These are phyloP conservation scores for Petroica traversi DNA, from an alignment of 2,113 vertebrate species.

Conservation along the genomic window DNA sequence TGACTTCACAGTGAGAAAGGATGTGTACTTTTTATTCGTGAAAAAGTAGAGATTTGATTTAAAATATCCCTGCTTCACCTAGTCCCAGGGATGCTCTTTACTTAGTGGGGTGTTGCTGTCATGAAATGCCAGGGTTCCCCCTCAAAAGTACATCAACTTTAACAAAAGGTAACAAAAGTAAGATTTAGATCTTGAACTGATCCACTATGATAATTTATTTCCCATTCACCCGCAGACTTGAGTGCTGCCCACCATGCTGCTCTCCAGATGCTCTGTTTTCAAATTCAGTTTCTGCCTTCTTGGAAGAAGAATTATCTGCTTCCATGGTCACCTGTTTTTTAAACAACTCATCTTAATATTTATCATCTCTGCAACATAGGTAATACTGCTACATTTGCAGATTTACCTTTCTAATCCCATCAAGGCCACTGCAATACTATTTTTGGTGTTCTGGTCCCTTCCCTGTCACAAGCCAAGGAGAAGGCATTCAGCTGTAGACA, in stretches of 20 bases:
- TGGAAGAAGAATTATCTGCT: not conserved
- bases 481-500: not conserved
- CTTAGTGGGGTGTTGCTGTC: not conserved
- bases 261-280: not conserved
- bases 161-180: not conserved
- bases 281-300: not conserved
- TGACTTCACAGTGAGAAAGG: not conserved
- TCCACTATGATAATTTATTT: not conserved
- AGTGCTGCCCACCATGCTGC: accelerated
- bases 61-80: not conserved
- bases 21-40: not conserved
- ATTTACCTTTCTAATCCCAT: not conserved
- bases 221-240: not conserved
- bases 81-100: not conserved
- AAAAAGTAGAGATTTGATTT: not conserved
- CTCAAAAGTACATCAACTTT: not conserved
- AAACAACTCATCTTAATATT: not conserved
- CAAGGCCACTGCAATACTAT: not conserved
- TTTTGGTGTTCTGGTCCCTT: not conserved
- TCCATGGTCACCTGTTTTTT: not conserved
- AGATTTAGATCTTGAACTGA: not conserved
- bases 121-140: not conserved
- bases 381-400: not conserved
- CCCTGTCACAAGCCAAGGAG: not conserved
- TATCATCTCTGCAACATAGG: not conserved